A percentile compares a stretch with the other conserved stretches of the same genome.
Conservation (phyloP, 2,113 vertebrate genomes). For the Chionis minor region DNA sequence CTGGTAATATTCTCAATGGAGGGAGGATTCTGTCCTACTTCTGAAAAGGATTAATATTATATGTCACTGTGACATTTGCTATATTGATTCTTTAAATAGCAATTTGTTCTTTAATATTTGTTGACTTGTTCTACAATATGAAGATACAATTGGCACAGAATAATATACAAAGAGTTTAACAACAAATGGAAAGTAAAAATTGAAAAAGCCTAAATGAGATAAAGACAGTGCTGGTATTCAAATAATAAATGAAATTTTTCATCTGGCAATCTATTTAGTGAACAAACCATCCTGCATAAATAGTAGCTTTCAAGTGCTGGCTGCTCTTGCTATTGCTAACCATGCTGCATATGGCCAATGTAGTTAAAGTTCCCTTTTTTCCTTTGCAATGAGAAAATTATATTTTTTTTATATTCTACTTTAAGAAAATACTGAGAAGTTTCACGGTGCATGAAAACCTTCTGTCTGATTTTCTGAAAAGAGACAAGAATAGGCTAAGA, state of each 20-base stretch:
- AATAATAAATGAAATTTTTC: background rate
- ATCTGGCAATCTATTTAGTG: background rate
- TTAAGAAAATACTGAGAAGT: background rate
- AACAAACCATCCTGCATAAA: background rate
- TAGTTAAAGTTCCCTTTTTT: background rate
- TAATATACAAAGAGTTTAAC: background rate
- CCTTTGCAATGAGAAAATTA: too few species aligned
- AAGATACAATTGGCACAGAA: background rate
- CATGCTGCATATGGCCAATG: background rate
- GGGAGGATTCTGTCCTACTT: accelerated
- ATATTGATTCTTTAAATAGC: background rate
- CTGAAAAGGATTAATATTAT: background rate
- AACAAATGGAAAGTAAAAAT: background rate
- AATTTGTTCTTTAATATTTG: background rate
- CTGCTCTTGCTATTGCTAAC: background rate
- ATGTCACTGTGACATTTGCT: background rate
- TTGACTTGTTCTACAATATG: background rate
- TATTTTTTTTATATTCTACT: background rate
- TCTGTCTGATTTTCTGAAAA: background rate
- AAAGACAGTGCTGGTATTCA: background rate
- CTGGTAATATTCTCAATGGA: accelerated
- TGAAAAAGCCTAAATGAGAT: background rate
- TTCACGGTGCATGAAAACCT: background rate
- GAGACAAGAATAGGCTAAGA: background rate
- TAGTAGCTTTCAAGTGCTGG: background rate